These are phyloP conservation scores for Pelodytes ibericus DNA, from an alignment of 2,797 vertebrate species.

Conservation along the genomic window DNA sequence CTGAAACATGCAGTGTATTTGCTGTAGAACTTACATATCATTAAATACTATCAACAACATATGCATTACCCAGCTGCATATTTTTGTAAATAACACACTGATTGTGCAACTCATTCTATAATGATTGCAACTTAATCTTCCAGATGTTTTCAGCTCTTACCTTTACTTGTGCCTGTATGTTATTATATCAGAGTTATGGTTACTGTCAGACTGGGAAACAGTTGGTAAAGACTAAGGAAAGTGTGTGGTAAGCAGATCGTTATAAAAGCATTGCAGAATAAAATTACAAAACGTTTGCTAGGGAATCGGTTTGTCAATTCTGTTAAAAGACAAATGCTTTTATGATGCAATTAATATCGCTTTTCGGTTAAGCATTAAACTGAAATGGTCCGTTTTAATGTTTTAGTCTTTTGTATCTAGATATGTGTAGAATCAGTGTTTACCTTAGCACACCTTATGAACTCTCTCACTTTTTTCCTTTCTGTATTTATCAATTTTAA, in stretches of 20 bases:
- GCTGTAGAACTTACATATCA: too few relatives aligned
- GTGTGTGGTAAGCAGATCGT: slow-evolving; percentile 30
- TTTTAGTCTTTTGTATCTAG: too few relatives aligned
- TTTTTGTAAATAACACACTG: not conserved
- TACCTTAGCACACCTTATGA: too few relatives aligned
- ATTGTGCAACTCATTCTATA: slow-evolving; percentile 4
- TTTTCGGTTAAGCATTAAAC: too few relatives aligned
- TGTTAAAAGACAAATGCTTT: slow-evolving; percentile 34
- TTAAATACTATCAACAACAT: too few relatives aligned
- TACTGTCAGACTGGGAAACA: slow-evolving; percentile 47
- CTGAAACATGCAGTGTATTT: too few relatives aligned
- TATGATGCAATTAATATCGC: slow-evolving; percentile 36
- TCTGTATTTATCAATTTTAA: too few relatives aligned
- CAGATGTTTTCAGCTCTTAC: slow-evolving; percentile 8
- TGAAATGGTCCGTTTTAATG: too few relatives aligned
- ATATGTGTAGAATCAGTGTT: too few relatives aligned
- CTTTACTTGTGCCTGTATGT: slow-evolving; percentile 33
- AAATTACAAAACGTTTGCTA: slow-evolving; percentile 20
- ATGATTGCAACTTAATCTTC: slow-evolving; percentile 21
- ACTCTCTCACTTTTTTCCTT: too few relatives aligned
- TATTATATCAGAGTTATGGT: slow-evolving; percentile 16
- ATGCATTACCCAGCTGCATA: not conserved
- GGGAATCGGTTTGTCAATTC: slow-evolving; percentile 14
- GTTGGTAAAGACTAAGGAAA: slow-evolving; percentile 43
- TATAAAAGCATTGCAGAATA: slow-evolving; percentile 42